Base-by-base conservation (phyloP, 1,140 invertebrate genomes). In the Pteromalus puparum region DNA sequence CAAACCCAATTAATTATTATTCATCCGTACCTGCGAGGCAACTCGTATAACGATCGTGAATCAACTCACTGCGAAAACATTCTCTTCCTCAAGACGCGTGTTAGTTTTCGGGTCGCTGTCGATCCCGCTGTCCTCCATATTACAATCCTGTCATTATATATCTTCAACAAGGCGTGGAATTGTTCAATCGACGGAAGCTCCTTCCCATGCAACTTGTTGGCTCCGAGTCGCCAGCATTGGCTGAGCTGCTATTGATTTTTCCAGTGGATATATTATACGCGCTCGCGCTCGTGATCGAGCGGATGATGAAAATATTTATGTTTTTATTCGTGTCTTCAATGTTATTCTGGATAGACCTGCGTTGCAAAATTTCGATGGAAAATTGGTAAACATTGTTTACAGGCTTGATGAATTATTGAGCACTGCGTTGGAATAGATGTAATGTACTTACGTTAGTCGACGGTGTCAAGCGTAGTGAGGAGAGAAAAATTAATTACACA, bases 101-200 rank as follows among this genome's bases (percentile, higher is more conserved):
- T 88, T 89, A 65, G 93, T 91, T 89, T 94, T 94, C 24, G 93
- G 93, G 90, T 95, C 94, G 89, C 94, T 95, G 83, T 95, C 95
- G 86, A 95, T 95, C 28, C 95, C 95, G 89, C 95, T 95, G 90
- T 95, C 95, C 91, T 95, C 95, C 94, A 95, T 95, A 81, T 65
- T 38, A 68, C 30, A 21, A 2, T 68, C 68, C 53, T 26, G 1
- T 75, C 61, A 68, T 42, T n/a, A 28, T 30, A 18, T 48, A 10
- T 28, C 28, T 28, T 70, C 67, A 3, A 0, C 6, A 68, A 68
- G 65, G 24, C 13, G 67, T 28, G 9, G 28, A 70, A 28, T 70
- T 28, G 10, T 18, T 70, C 67, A 28, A 26, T 30, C 67, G 67
- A 70, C 6, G 67, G 10, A 28, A 4, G 28, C 67, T 13, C 6